Percentiles rank a stretch among this genome's conserved stretches.
phyloP scores from a whole-genome alignment of 92 coral and sea anemone genomes.

The Diadumene lineata region DNA sequence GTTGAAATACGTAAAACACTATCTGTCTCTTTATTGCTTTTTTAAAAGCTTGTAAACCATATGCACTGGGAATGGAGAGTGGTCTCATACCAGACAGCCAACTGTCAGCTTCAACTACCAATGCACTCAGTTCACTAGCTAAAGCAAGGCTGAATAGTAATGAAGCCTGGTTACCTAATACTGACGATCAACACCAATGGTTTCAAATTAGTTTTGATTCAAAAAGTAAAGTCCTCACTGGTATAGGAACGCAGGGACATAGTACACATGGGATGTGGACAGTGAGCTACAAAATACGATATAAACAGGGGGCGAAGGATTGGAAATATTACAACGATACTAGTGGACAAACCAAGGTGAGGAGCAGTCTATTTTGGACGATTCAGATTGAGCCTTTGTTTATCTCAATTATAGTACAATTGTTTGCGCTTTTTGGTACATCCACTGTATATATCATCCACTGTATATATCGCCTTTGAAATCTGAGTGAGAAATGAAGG shows the following conservation, averaged over 20 bases:
- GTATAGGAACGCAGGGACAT: slow-evolving; percentile 28
- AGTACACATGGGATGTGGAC: slow-evolving; percentile 32
- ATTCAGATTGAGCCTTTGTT: too few relatives aligned
- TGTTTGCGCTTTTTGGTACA: too few relatives aligned
- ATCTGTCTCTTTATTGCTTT: not conserved
- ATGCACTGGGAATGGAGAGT: slow-evolving; percentile 69
- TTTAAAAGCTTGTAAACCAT: slow-evolving; percentile 45
- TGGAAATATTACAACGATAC: not conserved
- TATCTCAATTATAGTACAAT: too few relatives aligned
- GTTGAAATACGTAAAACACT: too few relatives aligned
- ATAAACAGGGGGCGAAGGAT: slow-evolving; percentile 7
- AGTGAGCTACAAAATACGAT: slow-evolving; percentile 13
- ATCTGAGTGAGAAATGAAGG: too few relatives aligned
- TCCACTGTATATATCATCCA: too few relatives aligned
- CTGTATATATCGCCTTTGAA: too few relatives aligned
- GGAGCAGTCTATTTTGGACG: too few relatives aligned
- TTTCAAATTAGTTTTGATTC: slow-evolving; percentile 20
- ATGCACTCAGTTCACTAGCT: not conserved
- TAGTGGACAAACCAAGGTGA: not conserved
- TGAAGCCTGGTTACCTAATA: slow-evolving; percentile 55
- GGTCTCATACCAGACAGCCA: slow-evolving; percentile 28
- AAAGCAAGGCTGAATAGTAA: slow-evolving; percentile 51
- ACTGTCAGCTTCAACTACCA: slow-evolving; percentile 27
- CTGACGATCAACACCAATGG: slow-evolving; percentile 40
- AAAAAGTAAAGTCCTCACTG: slow-evolving; percentile 18